Base-by-base conservation (phyloP, 2,113 vertebrate species). In the Paramisgurnus dabryanus region DNA sequence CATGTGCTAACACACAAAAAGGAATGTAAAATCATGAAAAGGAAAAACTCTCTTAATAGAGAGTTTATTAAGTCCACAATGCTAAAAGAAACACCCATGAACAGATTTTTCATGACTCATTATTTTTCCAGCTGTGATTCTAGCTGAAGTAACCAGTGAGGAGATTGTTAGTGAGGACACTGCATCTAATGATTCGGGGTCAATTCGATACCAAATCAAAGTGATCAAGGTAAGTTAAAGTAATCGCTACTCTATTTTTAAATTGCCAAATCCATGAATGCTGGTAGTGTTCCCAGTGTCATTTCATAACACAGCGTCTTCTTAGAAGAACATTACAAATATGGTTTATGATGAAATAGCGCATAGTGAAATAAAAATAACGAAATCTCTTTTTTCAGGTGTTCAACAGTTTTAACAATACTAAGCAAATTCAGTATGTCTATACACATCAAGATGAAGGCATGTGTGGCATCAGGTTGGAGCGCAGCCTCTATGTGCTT, bases 131-230 rank as follows among this genome's bases (percentile, higher is more conserved):
- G 45, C 73, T 74, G 97, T 95, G 87, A 95, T 98, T 86, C 91
- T 94, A 85, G 97, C 94, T 85, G 96, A 95, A 90, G 92, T 99
- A 84, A 87, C 88, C 11, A 94, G 94, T 43, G 94, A 98, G 89
- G 96, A 95, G 88, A 94, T 95, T 83, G 92, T 97, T 89, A 93
- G 94, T 85, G 93, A 94, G 87, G 94, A 92, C 61, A 89, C 94
- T 79, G 91, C 93, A 81, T 93, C 91, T 43, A 90, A 95, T 66
- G 91, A 91, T 86, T 92, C 94, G 91, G 96, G 95, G 92, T 91
- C 95, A 93, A 95, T 97, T 91, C 94, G 92, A 85, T 98, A 98
- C 84, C 94, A 95, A 92, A 95, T 99, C 91, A 97, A 98, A 93
- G 92, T 96, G 92, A 96, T 96, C 90, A 97, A 99, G 96, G 97